A percentile compares a stretch with the other conserved stretches of the same genome.
Evolutionary conservation across 2,797 vertebrate species (phyloP).

Genomic region (Pseudochirops cupreus): DNA sequence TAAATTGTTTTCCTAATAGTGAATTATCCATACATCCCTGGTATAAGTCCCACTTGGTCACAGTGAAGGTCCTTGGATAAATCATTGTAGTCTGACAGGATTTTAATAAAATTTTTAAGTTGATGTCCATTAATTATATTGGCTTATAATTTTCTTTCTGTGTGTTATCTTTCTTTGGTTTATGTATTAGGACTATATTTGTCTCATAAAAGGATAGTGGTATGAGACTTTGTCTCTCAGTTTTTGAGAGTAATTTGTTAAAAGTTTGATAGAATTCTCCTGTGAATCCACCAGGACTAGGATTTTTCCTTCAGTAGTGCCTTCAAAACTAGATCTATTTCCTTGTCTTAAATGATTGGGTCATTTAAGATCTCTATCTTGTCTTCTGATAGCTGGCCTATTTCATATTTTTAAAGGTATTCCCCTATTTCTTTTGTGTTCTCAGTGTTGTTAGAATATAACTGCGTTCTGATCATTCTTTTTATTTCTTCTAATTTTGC

Average conservation of each 20-base stretch:
- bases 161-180: not conserved
- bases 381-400: not conserved
- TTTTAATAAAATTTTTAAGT: not conserved
- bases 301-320: not conserved
- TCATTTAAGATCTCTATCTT: not conserved
- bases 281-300: not conserved
- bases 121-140: not conserved
- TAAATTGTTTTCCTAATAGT: not conserved
- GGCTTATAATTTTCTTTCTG: not conserved
- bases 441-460: not conserved
- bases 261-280: not conserved
- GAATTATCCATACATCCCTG: not conserved
- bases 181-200: not conserved
- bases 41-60: not conserved
- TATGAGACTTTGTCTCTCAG: not conserved
- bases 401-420: not conserved
- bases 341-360: not conserved
- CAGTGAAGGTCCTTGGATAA: not conserved
- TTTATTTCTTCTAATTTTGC: not conserved
- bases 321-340: not conserved
- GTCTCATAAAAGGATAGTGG: not conserved
- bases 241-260: not conserved
- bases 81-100: not conserved
- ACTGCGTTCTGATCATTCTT: not conserved
- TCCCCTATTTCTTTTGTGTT: not conserved